Base-by-base conservation (phyloP, 2,888 invertebrate genomes). In the Tortrix viridana region DNA sequence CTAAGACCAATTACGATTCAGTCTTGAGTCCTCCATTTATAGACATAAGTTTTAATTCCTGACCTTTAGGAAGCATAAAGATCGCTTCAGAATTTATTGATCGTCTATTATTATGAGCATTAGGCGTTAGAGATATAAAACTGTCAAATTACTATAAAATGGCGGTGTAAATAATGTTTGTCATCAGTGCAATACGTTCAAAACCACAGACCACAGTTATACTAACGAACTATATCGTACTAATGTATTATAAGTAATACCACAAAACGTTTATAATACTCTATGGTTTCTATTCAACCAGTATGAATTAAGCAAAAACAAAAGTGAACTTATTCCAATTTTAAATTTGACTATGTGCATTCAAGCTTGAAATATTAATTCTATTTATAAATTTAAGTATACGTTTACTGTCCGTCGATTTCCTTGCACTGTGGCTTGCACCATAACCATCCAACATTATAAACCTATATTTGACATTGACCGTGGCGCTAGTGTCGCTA, bases 1-100 rank as follows among this genome's bases (percentile, higher is more conserved):
- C 41, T 53, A 53, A 41, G 38, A 22, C 41, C 37, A 53, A 53
- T 41, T 41, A 53, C 53, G 38, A 22, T 38, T 41, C 7, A 2
- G n/a, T 38, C 18, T 32, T 19, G 38, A 38, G 5, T 50, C 50
- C 16, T 18, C 41, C 19, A 41, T 41, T 22, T 41, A 41, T 41
- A 20, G 22, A 53, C 44, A 9, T 44, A 18, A 16, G 22, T 53
- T 53, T 53, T 53, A 16, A 41, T 41, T 41, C 38, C 38, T 53
- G 12, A 44, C 41, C 44, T 44, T 19, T 44, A 18, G 18, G 18
- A 19, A 20, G 37, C 14, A 18, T 50, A 50, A 50, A 12, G 32
- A 50, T 19, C 50, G n/a, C 16, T 53, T 32, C 32, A 38, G 12
- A 41, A 38, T 53, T 41, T 41, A 53, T 41, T n/a, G 41, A 38